phyloP scores from a whole-genome alignment of 1,140 invertebrate species.

The Paralvinella palmiformis region DNA sequence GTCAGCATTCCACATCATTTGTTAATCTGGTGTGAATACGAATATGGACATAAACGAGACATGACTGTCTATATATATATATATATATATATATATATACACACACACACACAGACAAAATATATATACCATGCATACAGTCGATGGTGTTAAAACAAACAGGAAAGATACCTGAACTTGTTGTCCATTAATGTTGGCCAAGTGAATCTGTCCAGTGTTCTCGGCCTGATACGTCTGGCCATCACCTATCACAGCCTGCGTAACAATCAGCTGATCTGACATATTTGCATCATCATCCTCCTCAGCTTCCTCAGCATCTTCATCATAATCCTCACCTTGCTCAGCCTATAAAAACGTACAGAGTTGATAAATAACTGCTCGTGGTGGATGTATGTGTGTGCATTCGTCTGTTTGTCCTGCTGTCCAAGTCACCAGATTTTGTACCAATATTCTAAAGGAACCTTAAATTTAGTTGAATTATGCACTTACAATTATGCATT shows the following conservation, averaged over 20 bases:
- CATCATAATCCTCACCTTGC: constrained; percentile 48
- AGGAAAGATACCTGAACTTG: constrained; percentile 80
- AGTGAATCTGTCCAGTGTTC: background rate
- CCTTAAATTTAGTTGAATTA: background rate
- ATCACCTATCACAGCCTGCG: constrained; percentile 61
- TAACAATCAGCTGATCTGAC: constrained; percentile 25
- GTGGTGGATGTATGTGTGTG: too few relatives aligned
- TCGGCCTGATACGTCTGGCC: constrained; percentile 58
- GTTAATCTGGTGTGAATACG: background rate
- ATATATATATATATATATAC: background rate
- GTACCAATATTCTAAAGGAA: background rate
- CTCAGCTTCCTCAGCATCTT: constrained; percentile 28
- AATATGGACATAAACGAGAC: background rate
- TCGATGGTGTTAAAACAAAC: constrained; percentile 55
- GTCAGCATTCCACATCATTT: background rate
- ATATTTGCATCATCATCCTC: constrained; percentile 26
- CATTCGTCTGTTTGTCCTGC: background rate
- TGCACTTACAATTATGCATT: background rate
- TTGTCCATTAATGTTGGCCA: constrained; percentile 44
- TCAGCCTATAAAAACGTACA: too few relatives aligned
- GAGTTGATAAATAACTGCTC: too few relatives aligned
- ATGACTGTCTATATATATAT: background rate
- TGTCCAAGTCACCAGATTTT: background rate
- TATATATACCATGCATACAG: background rate
- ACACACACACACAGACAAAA: constrained; percentile 61